A percentile compares a stretch with the other conserved stretches of the same genome.
Evolutionary conservation across 2,888 invertebrate species (phyloP).

Genomic region (Diaphora mendica): DNA sequence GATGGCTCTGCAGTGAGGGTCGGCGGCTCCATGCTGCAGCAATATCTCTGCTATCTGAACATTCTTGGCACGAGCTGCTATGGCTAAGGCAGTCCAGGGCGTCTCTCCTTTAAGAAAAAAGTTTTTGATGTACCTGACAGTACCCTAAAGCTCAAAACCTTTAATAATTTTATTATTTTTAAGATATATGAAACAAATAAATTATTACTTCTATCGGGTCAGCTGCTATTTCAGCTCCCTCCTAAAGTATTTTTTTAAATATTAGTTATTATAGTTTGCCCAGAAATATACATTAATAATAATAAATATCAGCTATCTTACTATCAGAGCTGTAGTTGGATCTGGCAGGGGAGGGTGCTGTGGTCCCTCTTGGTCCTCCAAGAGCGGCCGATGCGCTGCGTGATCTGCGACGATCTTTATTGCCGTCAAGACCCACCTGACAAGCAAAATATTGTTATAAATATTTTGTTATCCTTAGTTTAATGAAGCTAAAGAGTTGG

Average conservation of each 20-base stretch:
- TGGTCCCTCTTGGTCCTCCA: slow-evolving; percentile 52
- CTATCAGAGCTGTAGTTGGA: slow-evolving; percentile 39
- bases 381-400: slow-evolving; percentile 60
- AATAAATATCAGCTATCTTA: slow-evolving; percentile 18
- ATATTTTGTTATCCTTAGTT: too few species aligned
- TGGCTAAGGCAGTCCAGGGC: slow-evolving; percentile 79
- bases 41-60: slow-evolving; percentile 92
- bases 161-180: too few species aligned
- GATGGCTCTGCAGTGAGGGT: slow-evolving; percentile 94
- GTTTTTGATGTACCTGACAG: too few species aligned
- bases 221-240: too few species aligned
- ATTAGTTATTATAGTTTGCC: too few species aligned
- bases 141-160: too few species aligned
- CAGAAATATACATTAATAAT: too few species aligned
- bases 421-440: slow-evolving; percentile 19
- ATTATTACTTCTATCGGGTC: too few species aligned
- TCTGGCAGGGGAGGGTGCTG: slow-evolving; percentile 50
- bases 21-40: slow-evolving; percentile 93
- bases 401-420: slow-evolving; percentile 60
- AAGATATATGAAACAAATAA: too few species aligned
- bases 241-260: too few species aligned
- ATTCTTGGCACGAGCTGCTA: slow-evolving; percentile 77
- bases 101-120: slow-evolving; percentile 57
- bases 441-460: neutral
- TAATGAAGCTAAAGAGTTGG: too few species aligned